A percentile compares a stretch with the other conserved stretches of the same genome.
phyloP scores from a whole-genome alignment of 1,140 invertebrate genomes.

The Brachionus asplanchnoidis region DNA sequence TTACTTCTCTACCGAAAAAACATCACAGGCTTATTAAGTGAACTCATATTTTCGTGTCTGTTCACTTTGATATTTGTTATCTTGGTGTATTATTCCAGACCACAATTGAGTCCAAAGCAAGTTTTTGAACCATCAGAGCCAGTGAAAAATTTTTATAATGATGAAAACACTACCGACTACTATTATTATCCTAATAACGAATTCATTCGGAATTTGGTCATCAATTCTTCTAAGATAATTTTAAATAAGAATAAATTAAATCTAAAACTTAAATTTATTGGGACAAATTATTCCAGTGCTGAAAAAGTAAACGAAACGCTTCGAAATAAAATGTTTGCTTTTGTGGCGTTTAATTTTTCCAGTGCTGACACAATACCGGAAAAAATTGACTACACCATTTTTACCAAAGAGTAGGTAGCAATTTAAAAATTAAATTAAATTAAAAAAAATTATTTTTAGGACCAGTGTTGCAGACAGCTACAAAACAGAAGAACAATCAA shows the following conservation, averaged over 20 bases:
- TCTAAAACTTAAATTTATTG: conserved; percentile 4
- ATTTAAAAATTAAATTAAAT: neutral
- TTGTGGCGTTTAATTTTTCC: conserved; percentile 7
- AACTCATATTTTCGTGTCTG: conserved; percentile 16
- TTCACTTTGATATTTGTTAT: conserved; percentile 12
- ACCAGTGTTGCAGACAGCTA: neutral
- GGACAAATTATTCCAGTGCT: neutral
- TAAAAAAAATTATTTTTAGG: neutral
- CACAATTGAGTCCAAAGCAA: neutral
- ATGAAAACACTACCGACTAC: neutral
- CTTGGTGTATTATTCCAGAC: conserved; percentile 13
- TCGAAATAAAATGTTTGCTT: conserved; percentile 13
- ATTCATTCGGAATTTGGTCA: neutral
- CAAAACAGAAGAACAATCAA: neutral
- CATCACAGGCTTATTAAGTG: neutral
- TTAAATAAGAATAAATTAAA: neutral
- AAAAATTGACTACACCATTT: neutral
- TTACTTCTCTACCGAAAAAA: conserved; percentile 7
- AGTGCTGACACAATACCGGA: conserved; percentile 9
- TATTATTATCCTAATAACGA: conserved; percentile 28
- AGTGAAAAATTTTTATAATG: neutral
- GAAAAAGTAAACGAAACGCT: conserved; percentile 11
- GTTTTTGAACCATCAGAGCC: neutral
- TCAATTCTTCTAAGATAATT: neutral
- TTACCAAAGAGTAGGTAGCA: neutral